Evolutionary conservation across 2,797 vertebrate genomes (phyloP), one percentile per base, ranked within the genome.

Genomic region (Pseudochirops cupreus): DNA sequence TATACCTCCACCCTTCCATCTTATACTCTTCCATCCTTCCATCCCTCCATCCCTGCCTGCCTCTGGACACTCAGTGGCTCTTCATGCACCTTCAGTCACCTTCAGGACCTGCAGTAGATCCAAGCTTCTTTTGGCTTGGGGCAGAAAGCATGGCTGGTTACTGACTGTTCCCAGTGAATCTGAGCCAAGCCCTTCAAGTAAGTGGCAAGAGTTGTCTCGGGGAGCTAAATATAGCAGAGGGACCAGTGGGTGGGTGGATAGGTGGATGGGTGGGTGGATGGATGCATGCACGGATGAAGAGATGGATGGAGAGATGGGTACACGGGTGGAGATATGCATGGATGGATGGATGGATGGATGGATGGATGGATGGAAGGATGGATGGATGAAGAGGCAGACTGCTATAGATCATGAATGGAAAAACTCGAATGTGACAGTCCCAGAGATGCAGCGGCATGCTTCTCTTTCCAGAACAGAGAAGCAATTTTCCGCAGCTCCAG

Each of bases 181-280:
- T 46, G 74, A 82, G 74, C 74, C 74, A 82, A 82, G 74, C 74
- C 74, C 74, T 82, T 82, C 74, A 82, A 82, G 74, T 82, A 82
- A 82, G 74, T 82, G 74, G 39, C 12, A 82, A 46, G 74, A 82
- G 74, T 82, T 82, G 74, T 46, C 39, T 82, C 39, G 10, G 74
- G 39, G 9, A 82, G 74, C 74, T 82, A 82, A 82, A 82, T 82
- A 82, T 82, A 82, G 74, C 74, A 46, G 74, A 26, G n/a, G 74
- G 74, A 82, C 74, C 74, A 82, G 74, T 82, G 74, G 74, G 74
- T 82, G 74, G 74, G 74, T 82, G 74, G 74, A 46, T 82, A 82
- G 74, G 74, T 82, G 39, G 74, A 82, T 82, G 74, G 39, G 74
- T 82, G 74, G 74, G 74, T 46, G 74, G 74, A 82, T 82, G 67